phyloP scores from a whole-genome alignment of 2,797 vertebrate genomes.

The Acomys russatus region DNA sequence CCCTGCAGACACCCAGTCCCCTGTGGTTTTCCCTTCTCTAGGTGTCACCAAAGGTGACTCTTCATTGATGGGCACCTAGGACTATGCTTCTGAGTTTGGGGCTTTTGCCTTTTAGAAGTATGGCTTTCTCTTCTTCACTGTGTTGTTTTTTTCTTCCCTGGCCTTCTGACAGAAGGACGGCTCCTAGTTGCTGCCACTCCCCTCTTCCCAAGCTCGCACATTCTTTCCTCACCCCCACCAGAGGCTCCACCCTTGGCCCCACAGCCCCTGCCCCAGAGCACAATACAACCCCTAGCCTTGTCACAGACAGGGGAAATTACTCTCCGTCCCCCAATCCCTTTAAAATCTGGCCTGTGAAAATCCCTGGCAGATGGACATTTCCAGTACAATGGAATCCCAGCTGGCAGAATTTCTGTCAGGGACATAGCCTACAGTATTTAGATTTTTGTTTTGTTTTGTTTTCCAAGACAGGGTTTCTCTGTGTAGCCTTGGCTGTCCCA shows the following conservation, averaged over 20 bases:
- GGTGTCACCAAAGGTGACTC: neutral
- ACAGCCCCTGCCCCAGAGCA: neutral
- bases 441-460: no score
- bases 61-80: neutral
- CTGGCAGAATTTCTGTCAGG: slow-evolving; percentile 10
- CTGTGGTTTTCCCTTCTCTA: slow-evolving; percentile 51
- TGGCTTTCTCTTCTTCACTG: neutral
- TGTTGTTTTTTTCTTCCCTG: neutral
- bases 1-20: neutral
- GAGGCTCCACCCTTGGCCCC: neutral
- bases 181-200: neutral
- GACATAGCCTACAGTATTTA: neutral
- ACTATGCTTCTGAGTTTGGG: neutral
- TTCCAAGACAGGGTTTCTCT: no score
- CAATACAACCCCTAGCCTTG: neutral
- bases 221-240: neutral
- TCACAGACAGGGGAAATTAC: neutral
- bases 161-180: neutral
- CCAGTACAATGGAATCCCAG: neutral
- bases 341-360: slow-evolving; percentile 54
- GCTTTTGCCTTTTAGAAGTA: slow-evolving; percentile 46
- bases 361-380: slow-evolving; percentile 25
- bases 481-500: no score
- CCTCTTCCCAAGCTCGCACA: neutral
- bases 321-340: neutral